Evolutionary conservation across 2,797 vertebrate genomes (phyloP).

Genomic region (Psittacula derbiana): DNA sequence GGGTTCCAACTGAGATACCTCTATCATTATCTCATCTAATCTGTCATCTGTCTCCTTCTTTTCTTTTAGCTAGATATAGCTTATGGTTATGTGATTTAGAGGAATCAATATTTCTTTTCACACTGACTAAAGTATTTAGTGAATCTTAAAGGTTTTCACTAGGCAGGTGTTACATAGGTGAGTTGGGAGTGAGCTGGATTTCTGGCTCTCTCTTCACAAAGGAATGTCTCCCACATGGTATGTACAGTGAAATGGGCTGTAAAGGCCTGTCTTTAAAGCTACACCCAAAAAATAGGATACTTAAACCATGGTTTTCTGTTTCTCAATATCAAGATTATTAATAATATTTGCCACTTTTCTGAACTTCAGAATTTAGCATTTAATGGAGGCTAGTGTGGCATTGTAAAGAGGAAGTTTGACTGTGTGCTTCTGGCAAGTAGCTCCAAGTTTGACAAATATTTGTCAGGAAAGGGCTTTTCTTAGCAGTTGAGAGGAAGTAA

Average conservation of each 20-base stretch:
- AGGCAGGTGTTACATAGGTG: background rate
- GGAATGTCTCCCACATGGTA: background rate
- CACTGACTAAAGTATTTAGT: background rate
- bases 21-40: background rate
- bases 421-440: background rate
- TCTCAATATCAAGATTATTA: background rate
- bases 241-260: background rate
- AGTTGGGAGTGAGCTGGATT: background rate
- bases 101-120: background rate
- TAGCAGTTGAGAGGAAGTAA: background rate
- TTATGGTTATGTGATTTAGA: background rate
- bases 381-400: background rate
- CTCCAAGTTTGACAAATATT: background rate
- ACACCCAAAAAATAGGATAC: background rate
- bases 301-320: background rate
- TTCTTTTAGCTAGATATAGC: background rate
- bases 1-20: background rate
- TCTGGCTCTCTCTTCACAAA: background rate
- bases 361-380: background rate
- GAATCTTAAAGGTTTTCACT: background rate
- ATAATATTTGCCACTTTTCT: background rate
- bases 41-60: background rate
- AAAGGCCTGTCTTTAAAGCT: background rate
- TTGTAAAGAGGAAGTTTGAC: background rate
- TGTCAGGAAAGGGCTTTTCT: background rate